These are phyloP conservation scores for Hydraecia micacea DNA, from an alignment of 2,888 invertebrate genomes.

Conservation along the genomic window DNA sequence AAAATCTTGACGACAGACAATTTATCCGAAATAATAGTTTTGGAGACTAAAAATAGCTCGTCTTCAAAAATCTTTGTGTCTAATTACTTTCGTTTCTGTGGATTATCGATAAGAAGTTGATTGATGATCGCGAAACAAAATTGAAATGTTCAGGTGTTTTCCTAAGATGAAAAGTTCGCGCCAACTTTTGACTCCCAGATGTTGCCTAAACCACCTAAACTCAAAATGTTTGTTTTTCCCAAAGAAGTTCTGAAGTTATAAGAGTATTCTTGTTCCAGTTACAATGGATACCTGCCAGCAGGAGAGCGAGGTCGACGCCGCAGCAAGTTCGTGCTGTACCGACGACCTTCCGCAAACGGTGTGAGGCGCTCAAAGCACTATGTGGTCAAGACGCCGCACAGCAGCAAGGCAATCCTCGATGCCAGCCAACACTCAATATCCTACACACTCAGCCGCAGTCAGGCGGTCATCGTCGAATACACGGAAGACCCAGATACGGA, in stretches of 20 bases:
- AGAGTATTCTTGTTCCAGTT: slow-evolving; percentile 89
- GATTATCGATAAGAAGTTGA: slow-evolving; percentile 37
- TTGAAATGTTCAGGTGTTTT: slow-evolving; percentile 35
- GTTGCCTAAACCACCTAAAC: neutral
- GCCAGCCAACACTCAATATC: slow-evolving; percentile 98
- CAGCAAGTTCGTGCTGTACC: slow-evolving; percentile 98
- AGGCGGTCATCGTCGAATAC: slow-evolving; percentile 99
- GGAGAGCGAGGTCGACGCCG: slow-evolving; percentile 98
- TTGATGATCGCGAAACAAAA: slow-evolving; percentile 47
- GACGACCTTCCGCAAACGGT: slow-evolving; percentile 96
- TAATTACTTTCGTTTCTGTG: slow-evolving; percentile 16
- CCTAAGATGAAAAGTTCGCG: slow-evolving; percentile 25
- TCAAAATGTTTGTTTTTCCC: slow-evolving; percentile 16
- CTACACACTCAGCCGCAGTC: slow-evolving; percentile 98
- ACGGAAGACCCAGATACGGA: slow-evolving; percentile 98
- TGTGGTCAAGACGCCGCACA: slow-evolving; percentile 98
- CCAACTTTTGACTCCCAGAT: slow-evolving; percentile 35
- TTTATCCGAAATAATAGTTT: slow-evolving; percentile 11
- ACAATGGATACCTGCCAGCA: slow-evolving; percentile 98
- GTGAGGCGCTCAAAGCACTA: slow-evolving; percentile 98
- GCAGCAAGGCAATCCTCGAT: slow-evolving; percentile 98
- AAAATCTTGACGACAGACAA: slow-evolving; percentile 24
- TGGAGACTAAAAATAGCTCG: slow-evolving; percentile 9
- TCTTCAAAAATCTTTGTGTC: neutral
- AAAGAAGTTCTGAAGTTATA: slow-evolving; percentile 9